Evolutionary conservation across 2,888 invertebrate species (phyloP).

Genomic region (Amphipoea lucens): DNA sequence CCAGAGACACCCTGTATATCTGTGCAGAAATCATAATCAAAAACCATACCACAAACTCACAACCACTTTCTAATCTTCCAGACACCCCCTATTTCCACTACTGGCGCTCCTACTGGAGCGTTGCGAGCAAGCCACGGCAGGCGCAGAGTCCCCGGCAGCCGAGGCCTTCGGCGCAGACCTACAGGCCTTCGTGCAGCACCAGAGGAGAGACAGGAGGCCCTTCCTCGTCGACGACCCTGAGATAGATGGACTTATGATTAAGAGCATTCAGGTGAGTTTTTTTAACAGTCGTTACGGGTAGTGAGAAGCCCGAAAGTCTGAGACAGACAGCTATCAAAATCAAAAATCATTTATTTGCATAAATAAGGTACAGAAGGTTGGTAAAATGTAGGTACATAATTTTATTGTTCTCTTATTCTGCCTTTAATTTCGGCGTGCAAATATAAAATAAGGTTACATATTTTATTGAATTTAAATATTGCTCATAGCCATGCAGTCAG

Average conservation of each 20-base stretch:
- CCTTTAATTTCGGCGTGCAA: too few relatives aligned
- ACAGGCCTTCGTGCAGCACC: constrained; percentile 96
- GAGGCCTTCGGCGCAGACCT: constrained; percentile 98
- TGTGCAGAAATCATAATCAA: background rate
- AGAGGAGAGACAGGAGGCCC: constrained; percentile 95
- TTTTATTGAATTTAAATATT: too few relatives aligned
- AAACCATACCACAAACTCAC: background rate
- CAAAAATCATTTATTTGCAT: too few relatives aligned
- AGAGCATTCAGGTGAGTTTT: constrained; percentile 85
- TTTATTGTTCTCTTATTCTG: too few relatives aligned
- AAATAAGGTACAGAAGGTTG: too few relatives aligned
- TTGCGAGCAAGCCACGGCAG: constrained; percentile 98
- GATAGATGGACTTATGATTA: constrained; percentile 95
- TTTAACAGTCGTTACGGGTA: too few relatives aligned
- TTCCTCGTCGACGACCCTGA: constrained; percentile 97
- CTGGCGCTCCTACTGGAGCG: constrained; percentile 97
- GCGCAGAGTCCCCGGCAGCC: constrained; percentile 94
- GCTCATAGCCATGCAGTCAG: too few relatives aligned
- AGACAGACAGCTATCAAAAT: too few relatives aligned
- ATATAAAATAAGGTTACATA: too few relatives aligned
- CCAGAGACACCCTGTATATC: too few relatives aligned
- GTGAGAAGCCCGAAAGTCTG: too few relatives aligned
- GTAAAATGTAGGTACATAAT: too few relatives aligned
- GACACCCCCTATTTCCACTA: constrained; percentile 98
- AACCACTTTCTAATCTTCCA: constrained; percentile 76